Percentiles rank a stretch among this genome's conserved stretches.
phyloP scores from a whole-genome alignment of 2,888 invertebrate genomes.

The Eilema sororculum region DNA sequence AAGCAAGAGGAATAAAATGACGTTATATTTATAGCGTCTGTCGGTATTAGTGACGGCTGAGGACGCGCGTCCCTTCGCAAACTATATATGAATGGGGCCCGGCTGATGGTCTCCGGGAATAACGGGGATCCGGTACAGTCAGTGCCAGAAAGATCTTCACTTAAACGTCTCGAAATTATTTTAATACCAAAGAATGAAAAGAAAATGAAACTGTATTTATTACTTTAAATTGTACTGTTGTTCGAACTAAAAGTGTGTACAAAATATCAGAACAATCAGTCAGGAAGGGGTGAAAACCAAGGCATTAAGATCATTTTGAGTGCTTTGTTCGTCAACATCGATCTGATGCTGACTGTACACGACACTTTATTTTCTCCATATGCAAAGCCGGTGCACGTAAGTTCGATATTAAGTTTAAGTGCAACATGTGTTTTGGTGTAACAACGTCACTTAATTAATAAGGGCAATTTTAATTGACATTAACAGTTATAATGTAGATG shows the following conservation, averaged over 20 bases:
- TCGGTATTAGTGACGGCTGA: conserved; percentile 35
- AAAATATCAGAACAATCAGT: too few species aligned
- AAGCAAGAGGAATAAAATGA: conserved; percentile 44
- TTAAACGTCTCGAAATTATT: too few species aligned
- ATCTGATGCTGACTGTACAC: not conserved
- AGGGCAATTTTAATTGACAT: not conserved
- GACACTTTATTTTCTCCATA: conserved; percentile 26
- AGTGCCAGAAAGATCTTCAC: too few species aligned
- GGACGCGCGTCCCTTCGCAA: conserved; percentile 34
- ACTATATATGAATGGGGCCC: conserved; percentile 42
- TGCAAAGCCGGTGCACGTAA: conserved; percentile 3
- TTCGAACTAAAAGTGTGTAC: too few species aligned
- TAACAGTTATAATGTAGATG: not conserved
- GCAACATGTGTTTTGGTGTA: not conserved
- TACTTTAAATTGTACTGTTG: too few species aligned
- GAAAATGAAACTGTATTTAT: too few species aligned
- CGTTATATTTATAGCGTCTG: conserved; percentile 49
- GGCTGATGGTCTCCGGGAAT: conserved; percentile 44
- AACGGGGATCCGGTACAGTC: conserved; percentile 37
- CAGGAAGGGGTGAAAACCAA: too few species aligned
- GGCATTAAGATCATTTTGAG: too few species aligned
- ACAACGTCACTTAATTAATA: not conserved
- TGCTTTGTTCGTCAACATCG: too few species aligned
- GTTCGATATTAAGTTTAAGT: conserved; percentile 7
- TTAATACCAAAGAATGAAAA: too few species aligned